Percentiles rank a stretch among this genome's conserved stretches.
phyloP scores from a whole-genome alignment of 2,797 vertebrate genomes.

The Melanotaenia maccullochi region DNA sequence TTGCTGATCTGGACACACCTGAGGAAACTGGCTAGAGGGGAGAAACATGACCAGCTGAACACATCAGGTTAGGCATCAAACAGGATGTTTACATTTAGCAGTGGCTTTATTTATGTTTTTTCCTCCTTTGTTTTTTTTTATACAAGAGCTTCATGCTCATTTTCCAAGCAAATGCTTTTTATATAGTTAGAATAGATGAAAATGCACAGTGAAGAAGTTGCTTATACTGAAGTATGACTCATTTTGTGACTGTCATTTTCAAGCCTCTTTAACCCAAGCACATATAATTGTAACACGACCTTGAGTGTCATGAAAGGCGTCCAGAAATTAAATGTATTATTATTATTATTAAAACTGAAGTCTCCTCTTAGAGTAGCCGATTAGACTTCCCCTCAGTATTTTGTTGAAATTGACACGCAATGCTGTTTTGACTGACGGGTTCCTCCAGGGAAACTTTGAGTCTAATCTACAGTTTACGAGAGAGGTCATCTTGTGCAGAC shows the following conservation, averaged over 20 bases:
- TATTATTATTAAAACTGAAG: background rate
- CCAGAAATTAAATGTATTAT: too few species aligned
- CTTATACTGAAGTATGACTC: background rate
- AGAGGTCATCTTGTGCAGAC: background rate
- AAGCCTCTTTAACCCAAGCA: background rate
- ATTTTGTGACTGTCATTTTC: background rate
- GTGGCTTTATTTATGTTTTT: background rate
- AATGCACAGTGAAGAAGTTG: background rate
- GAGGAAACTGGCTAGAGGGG: background rate
- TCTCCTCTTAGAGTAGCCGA: background rate
- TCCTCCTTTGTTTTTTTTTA: too few species aligned
- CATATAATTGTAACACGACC: background rate
- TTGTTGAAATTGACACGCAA: background rate
- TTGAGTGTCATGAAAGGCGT: too few species aligned
- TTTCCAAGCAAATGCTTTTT: too few species aligned
- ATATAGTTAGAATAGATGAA: background rate
- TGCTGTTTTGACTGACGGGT: constrained; percentile 6
- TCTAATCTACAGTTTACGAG: constrained; percentile 10
- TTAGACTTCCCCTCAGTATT: background rate
- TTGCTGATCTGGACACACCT: constrained; percentile 2
- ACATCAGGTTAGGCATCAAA: background rate
- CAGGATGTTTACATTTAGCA: background rate
- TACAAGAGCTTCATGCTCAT: too few species aligned
- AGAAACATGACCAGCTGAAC: background rate
- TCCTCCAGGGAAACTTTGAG: constrained; percentile 4